These are phyloP conservation scores for Seriola dumerili DNA, from an alignment of 2,113 vertebrate species.

Conservation along the genomic window DNA sequence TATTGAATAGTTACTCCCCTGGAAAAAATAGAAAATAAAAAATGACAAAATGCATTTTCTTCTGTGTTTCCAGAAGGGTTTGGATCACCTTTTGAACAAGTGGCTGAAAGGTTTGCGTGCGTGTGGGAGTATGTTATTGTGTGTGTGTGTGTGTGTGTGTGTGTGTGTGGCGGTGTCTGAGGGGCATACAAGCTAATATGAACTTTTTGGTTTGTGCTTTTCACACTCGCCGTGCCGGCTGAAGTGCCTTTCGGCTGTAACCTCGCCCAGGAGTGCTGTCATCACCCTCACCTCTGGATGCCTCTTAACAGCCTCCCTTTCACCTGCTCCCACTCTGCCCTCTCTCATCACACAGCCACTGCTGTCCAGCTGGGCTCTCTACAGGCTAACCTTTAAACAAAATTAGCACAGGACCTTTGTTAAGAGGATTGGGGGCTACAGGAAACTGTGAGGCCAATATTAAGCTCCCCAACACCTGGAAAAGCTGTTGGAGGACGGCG, in stretches of 20 bases:
- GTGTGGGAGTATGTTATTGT: background rate
- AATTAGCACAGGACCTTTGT: constrained; percentile 40
- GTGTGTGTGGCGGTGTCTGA: background rate
- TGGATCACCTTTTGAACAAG: constrained; percentile 15
- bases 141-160: background rate
- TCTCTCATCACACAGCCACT: constrained; percentile 30
- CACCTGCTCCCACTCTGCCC: constrained; percentile 35
- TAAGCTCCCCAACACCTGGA: constrained; percentile 1
- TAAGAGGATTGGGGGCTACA: constrained; percentile 21
- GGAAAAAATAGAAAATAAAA: background rate
- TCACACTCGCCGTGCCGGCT: constrained; percentile 5
- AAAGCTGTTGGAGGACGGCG: background rate
- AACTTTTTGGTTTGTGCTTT: constrained; percentile 41
- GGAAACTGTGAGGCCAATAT: background rate
- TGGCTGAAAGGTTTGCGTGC: constrained; percentile 27
- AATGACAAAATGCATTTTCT: constrained; percentile 10
- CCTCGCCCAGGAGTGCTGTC: constrained; percentile 28
- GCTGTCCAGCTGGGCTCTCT: constrained; percentile 32
- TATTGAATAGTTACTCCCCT: background rate
- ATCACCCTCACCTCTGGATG: constrained; percentile 37
- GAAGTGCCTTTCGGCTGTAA: constrained; percentile 44
- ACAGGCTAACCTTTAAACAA: constrained; percentile 36
- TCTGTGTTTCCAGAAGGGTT: background rate
- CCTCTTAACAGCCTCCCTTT: constrained; percentile 33
- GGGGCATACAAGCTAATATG: background rate